Percentiles rank a stretch among this genome's conserved stretches.
Conservation (phyloP, 2,797 vertebrate genomes). For the Sciurus vulgaris region DNA sequence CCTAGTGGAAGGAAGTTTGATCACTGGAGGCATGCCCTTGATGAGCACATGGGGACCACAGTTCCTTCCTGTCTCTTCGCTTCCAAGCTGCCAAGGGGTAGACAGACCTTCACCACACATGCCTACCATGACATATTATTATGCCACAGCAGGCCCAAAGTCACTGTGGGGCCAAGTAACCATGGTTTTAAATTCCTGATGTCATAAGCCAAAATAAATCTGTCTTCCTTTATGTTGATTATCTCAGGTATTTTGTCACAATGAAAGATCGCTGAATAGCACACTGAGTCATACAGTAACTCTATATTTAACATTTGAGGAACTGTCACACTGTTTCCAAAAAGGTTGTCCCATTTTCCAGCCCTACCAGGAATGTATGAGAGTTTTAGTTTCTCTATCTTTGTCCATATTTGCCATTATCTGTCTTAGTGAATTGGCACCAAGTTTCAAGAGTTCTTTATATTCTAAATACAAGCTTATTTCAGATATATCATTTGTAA, state of each 20-base stretch:
- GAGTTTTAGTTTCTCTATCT: slow-evolving; percentile 9
- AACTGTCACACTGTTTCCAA: background rate
- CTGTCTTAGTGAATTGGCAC: background rate
- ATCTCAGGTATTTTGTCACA: background rate
- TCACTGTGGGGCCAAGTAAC: background rate
- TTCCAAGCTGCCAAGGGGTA: background rate
- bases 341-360: background rate
- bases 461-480: background rate
- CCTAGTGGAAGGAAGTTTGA: background rate
- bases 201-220: background rate
- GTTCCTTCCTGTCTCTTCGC: background rate
- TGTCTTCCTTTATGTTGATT: background rate
- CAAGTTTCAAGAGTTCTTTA: background rate
- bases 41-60: background rate
- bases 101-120: background rate
- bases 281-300: background rate
- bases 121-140: background rate
- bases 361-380: background rate
- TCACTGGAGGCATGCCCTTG: background rate
- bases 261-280: background rate
- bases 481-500: background rate
- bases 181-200: background rate
- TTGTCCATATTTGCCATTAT: background rate
- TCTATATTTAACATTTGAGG: background rate
- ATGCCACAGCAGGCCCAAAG: too few relatives aligned